Conservation (phyloP, 2,888 invertebrate species). For the Drosophila pseudotalamancana region DNA sequence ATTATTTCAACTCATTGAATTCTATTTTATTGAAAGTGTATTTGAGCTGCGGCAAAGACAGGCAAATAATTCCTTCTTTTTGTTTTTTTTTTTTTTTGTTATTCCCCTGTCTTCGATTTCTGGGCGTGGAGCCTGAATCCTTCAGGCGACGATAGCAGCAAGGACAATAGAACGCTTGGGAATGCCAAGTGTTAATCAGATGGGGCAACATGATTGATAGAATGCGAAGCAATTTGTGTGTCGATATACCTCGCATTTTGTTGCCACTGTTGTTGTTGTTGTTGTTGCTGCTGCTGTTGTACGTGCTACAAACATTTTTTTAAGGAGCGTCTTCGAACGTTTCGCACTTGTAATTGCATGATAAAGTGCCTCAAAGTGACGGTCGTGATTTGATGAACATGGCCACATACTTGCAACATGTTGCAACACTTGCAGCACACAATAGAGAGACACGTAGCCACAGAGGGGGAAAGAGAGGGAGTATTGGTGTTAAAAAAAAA, state of each 20-base stretch:
- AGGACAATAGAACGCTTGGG: constrained; percentile 3
- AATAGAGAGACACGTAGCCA: not conserved
- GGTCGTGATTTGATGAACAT: constrained; percentile 52
- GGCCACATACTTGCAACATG: constrained; percentile 28
- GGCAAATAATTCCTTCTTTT: too few species aligned
- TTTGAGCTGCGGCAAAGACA: not conserved
- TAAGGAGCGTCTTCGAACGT: constrained; percentile 39
- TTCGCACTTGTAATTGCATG: constrained; percentile 69
- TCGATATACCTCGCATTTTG: constrained; percentile 4
- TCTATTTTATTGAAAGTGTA: not conserved
- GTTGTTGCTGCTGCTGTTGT: not conserved
- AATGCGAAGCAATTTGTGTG: constrained; percentile 32
- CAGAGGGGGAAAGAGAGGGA: not conserved
- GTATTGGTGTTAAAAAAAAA: not conserved
- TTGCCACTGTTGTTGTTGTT: constrained; percentile 10
- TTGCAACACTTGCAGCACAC: constrained; percentile 24
- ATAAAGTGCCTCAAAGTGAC: constrained; percentile 68
- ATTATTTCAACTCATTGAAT: too few species aligned
- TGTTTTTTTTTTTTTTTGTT: too few species aligned
- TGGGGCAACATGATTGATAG: constrained; percentile 30
- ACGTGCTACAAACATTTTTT: constrained; percentile 3
- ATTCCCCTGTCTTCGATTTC: not conserved
- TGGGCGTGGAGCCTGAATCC: not conserved
- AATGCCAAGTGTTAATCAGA: constrained; percentile 46
- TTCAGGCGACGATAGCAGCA: not conserved